A percentile compares a stretch with the other conserved stretches of the same genome.
Conservation (phyloP, 2,888 invertebrate genomes). For the Platerodrilus igneus region DNA sequence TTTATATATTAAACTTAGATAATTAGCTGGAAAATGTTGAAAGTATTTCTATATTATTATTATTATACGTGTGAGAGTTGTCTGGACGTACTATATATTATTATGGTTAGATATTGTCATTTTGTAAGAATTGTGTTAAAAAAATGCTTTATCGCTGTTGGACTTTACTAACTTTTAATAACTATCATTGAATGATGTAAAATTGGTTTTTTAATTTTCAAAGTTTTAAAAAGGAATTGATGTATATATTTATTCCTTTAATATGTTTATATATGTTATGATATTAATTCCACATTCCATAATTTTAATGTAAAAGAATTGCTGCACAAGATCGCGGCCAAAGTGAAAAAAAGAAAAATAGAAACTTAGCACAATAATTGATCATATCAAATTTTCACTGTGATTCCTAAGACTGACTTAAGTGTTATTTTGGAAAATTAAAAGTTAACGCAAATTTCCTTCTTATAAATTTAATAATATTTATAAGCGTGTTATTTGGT, state of each 20-base stretch:
- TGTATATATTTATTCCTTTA: conserved; percentile 23
- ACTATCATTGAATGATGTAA: conserved; percentile 38
- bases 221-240: conserved; percentile 25
- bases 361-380: conserved; percentile 51
- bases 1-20: conserved; percentile 43
- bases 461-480: conserved; percentile 31
- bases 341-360: conserved; percentile 28
- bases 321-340: conserved; percentile 16
- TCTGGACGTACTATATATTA: conserved; percentile 40
- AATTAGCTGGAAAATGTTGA: conserved; percentile 46
- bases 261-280: conserved; percentile 21
- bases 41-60: conserved; percentile 46
- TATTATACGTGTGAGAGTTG: conserved; percentile 40
- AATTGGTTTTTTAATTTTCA: conserved; percentile 27
- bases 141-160: conserved; percentile 44
- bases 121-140: conserved; percentile 39
- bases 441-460: conserved; percentile 38
- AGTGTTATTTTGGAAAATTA: conserved; percentile 48
- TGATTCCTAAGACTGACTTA: conserved; percentile 55
- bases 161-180: conserved; percentile 29
- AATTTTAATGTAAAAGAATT: conserved; percentile 18
- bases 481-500: too few species aligned
- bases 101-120: conserved; percentile 42
- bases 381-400: conserved; percentile 56
- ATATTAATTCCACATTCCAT: conserved; percentile 24